These are phyloP conservation scores for Pollenia griseotomentosa DNA, from an alignment of 2,888 invertebrate genomes.

Conservation along the genomic window DNA sequence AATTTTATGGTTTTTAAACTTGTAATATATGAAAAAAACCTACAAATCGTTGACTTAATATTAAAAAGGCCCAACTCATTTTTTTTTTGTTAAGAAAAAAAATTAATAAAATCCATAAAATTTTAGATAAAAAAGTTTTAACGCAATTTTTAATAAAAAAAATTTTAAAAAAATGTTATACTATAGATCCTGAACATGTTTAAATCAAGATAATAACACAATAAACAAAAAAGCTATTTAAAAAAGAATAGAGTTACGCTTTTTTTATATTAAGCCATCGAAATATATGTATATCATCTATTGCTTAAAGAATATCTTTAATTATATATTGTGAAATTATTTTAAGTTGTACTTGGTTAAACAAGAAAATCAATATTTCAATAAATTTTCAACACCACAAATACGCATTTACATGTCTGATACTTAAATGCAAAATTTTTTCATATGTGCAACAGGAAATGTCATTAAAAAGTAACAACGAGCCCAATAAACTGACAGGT, in stretches of 20 bases:
- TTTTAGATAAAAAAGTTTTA: too few species aligned
- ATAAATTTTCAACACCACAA: slow-evolving; percentile 36
- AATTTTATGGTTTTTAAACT: background rate
- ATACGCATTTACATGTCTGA: slow-evolving; percentile 17
- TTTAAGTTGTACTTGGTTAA: background rate
- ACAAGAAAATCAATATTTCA: slow-evolving; percentile 35
- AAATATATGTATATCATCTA: background rate
- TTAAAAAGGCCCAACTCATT: too few species aligned
- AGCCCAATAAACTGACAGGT: slow-evolving; percentile 56
- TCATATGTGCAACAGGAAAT: slow-evolving; percentile 54
- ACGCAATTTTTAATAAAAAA: too few species aligned
- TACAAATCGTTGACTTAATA: too few species aligned
- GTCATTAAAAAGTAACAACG: slow-evolving; percentile 63
- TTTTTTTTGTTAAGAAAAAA: too few species aligned
- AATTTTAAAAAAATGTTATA: too few species aligned
- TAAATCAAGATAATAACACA: too few species aligned
- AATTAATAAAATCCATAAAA: too few species aligned
- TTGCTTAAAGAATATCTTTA: slow-evolving; percentile 28
- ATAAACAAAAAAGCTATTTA: too few species aligned
- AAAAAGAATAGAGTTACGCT: too few species aligned
- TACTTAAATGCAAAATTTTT: slow-evolving; percentile 5
- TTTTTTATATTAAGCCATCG: too few species aligned
- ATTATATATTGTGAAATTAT: background rate
- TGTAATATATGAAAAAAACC: background rate
- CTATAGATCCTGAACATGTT: too few species aligned